Conservation (phyloP, 2,888 invertebrate genomes). For the Seira musarum region DNA sequence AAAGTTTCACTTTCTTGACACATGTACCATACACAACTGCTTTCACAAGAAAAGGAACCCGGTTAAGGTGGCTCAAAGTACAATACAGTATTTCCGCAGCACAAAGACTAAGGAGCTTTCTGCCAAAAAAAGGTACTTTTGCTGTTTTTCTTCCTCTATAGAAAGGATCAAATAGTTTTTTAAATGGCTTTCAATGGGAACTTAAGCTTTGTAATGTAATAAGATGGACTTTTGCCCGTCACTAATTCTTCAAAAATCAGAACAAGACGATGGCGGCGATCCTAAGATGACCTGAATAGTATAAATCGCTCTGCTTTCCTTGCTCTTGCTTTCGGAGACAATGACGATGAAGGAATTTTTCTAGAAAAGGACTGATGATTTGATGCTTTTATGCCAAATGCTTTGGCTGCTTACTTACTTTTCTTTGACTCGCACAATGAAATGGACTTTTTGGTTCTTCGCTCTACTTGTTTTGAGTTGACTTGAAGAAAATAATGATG, state of each 20-base stretch:
- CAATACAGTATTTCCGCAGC: too few relatives aligned
- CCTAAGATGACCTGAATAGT: not conserved
- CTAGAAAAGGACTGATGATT: too few relatives aligned
- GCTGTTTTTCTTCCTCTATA: too few relatives aligned
- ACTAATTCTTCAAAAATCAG: not conserved
- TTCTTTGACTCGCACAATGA: not conserved
- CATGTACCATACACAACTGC: not conserved
- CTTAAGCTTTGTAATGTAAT: too few relatives aligned
- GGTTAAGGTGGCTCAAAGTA: not conserved
- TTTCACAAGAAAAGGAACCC: not conserved
- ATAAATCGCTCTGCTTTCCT: not conserved
- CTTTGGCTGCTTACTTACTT: not conserved
- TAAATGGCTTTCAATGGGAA: too few relatives aligned
- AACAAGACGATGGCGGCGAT: not conserved
- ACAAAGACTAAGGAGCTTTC: too few relatives aligned
- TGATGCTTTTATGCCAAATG: not conserved
- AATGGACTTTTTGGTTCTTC: constrained; percentile 2
- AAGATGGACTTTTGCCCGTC: too few relatives aligned
- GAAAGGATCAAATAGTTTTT: too few relatives aligned
- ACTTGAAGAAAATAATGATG: too few relatives aligned
- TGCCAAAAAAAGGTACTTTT: too few relatives aligned
- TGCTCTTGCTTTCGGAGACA: not conserved
- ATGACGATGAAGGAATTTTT: too few relatives aligned
- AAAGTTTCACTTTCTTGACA: not conserved
- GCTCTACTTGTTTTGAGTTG: not conserved